Base-by-base conservation (phyloP, 2,888 invertebrate genomes). In the Acanthococcus lagerstroemiae region DNA sequence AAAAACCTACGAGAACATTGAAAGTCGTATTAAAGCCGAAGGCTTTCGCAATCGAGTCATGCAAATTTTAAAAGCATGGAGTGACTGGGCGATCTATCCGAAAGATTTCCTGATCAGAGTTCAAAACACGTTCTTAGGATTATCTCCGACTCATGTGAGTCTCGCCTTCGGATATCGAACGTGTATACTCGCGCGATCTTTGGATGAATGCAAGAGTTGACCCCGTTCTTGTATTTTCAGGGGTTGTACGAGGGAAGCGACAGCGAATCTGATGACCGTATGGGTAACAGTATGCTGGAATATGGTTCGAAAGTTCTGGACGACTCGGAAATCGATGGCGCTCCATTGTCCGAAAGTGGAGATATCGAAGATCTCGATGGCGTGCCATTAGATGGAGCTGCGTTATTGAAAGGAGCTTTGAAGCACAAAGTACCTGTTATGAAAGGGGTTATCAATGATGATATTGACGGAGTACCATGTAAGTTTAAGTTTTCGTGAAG, bases 31-130 rank as follows among this genome's bases (percentile, higher is more conserved):
- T 65, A 92, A 93, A 79, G 94, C 94, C n/a, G 97, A 99, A 78
- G 94, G 95, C 37, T 95, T 95, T 77, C 92, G 95, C 74, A 85
- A 88, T 67, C 80, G 95, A 54, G 90, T 96, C 30, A 85, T 93
- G 75, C 84, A 88, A 73, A 88, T 92, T 72, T 84, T 97, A 75
- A 85, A 91, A 73, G 93, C 95, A 1, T 97, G 99, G 96, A 95
- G 96, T 76, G 97, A 99, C 75, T 94, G 94, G 87, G 87, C 91
- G 17, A 86, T 99, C 68, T 99, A 97, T 79, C 90, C 96, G 0
- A 88, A 89, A 67, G 95, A 96, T 70, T 90, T 90, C 77, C 81
- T 99, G 69, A 83, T 88, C 69, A 87, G 84, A 74, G 78, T 95
- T 68, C 92, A 95, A 75, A 90, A 93, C 74, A 83, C 89, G 12